phyloP scores from a whole-genome alignment of 1,140 invertebrate genomes.

The Metopolophium dirhodum region DNA sequence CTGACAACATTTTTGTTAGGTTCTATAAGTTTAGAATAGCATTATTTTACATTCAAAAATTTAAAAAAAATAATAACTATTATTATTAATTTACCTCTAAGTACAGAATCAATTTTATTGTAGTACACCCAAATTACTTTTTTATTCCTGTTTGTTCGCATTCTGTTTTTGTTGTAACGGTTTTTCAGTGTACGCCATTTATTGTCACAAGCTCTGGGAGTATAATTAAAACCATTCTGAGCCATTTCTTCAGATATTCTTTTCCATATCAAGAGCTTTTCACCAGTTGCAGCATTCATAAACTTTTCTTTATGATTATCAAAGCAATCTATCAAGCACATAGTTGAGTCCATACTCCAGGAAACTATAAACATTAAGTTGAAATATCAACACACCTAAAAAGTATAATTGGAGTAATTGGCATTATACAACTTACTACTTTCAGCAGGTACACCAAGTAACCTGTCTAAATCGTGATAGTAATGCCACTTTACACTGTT shows the following conservation, averaged over 20 bases:
- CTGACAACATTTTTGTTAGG: neutral
- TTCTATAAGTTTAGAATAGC: neutral
- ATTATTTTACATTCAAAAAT: neutral
- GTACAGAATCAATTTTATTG: slow-evolving; percentile 28
- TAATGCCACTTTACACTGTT: slow-evolving; percentile 39
- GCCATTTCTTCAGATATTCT: slow-evolving; percentile 27
- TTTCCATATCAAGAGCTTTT: slow-evolving; percentile 44
- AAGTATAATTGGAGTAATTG: neutral
- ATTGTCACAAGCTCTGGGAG: slow-evolving; percentile 47
- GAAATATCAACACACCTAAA: neutral
- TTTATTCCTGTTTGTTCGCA: slow-evolving; percentile 9
- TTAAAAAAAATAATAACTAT: neutral
- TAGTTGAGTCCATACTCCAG: slow-evolving; percentile 41
- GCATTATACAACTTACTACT: slow-evolving; percentile 6
- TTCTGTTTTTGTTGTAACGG: slow-evolving; percentile 46
- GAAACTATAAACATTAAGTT: slow-evolving; percentile 14
- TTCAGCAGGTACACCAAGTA: slow-evolving; percentile 18
- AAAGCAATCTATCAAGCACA: slow-evolving; percentile 47
- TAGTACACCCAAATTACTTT: slow-evolving; percentile 51
- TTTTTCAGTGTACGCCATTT: slow-evolving; percentile 53
- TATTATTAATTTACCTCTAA: slow-evolving; percentile 40
- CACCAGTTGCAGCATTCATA: slow-evolving; percentile 47
- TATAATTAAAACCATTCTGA: slow-evolving; percentile 33
- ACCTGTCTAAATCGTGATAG: slow-evolving; percentile 34
- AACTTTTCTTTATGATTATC: slow-evolving; percentile 38